A percentile compares a stretch with the other conserved stretches of the same genome.
These are phyloP conservation scores for Oceanites oceanicus DNA, from an alignment of 2,113 vertebrate species.

Conservation along the genomic window DNA sequence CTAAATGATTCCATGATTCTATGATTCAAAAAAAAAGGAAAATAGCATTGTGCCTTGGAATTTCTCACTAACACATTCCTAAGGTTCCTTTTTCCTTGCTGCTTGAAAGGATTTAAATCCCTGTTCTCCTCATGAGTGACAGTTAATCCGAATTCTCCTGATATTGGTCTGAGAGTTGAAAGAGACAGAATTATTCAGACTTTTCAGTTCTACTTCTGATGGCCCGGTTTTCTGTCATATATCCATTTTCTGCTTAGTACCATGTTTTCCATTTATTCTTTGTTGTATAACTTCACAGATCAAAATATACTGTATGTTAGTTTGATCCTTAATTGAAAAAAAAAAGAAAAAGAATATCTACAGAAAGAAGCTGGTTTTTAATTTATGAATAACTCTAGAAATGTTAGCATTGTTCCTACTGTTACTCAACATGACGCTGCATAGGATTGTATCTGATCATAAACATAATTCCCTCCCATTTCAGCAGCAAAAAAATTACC, in stretches of 20 bases:
- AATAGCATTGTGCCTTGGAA: background rate
- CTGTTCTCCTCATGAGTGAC: background rate
- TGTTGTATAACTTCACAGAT: background rate
- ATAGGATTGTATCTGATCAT: background rate
- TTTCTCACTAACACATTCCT: background rate
- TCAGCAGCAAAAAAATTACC: background rate
- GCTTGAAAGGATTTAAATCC: background rate
- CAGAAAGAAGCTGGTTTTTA: background rate
- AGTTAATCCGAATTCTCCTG: background rate
- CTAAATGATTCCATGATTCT: no score
- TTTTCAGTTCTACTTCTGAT: background rate
- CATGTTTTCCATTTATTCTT: background rate
- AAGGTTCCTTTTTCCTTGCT: background rate
- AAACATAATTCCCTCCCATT: background rate
- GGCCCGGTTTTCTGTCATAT: background rate
- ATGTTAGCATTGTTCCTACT: background rate
- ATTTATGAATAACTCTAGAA: background rate
- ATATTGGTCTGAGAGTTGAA: background rate
- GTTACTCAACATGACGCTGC: fast-evolving
- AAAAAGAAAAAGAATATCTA: background rate
- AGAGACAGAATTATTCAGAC: background rate
- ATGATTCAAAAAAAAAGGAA: no score
- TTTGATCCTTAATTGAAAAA: background rate
- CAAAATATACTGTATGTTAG: background rate
- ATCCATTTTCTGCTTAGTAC: background rate